Evolutionary conservation across 2,797 vertebrate genomes (phyloP), one percentile per base, ranked within the genome.

Genomic region (Pangasius djambal): DNA sequence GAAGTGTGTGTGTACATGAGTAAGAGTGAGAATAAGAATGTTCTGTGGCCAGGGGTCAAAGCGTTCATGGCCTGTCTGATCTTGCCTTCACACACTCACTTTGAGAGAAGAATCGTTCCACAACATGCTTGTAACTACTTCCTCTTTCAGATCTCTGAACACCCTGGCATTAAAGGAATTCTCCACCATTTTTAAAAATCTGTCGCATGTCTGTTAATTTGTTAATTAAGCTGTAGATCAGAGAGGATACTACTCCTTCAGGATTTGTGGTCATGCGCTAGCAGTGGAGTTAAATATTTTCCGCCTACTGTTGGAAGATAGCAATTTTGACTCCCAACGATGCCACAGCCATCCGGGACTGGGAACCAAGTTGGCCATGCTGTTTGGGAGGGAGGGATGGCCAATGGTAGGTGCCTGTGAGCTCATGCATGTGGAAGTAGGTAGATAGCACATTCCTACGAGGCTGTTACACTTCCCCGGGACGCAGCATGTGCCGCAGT

Each of bases 11-110:
- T 22, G 25, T 12, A 20, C 28, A 34, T 15, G 28, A 74, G 52
- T 52, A 85, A 83, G 55, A 59, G 70, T 15, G 25, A 86, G 57
- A 75, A 86, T 28, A 79, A 61, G 86, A 85, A 78, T 84, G 50
- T 15, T 52, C n/a, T 3, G 16, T 86, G 72, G 83, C 86, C 81
- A n/a, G 63, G 88, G 87, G 87, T 88, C 81, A 90, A 74, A 37
- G 65, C 34, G 65, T 16, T 65, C 63, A 48, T 48, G 59, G 74
- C 91, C 63, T 90, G 89, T 89, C 86, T 59, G n/a, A 59, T 89
- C 90, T 85, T 88, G 89, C 81, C 81, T 55, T n/a, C 55, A 22
- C 79, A 55, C 9, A n/a, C 78, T 79, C 44, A 31, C 72, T 69
- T 87, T 77, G 84, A 52, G 86, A 48, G 50, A 83, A 84, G 61